Conservation (phyloP, 2,113 vertebrate genomes). For the Origma solitaria region DNA sequence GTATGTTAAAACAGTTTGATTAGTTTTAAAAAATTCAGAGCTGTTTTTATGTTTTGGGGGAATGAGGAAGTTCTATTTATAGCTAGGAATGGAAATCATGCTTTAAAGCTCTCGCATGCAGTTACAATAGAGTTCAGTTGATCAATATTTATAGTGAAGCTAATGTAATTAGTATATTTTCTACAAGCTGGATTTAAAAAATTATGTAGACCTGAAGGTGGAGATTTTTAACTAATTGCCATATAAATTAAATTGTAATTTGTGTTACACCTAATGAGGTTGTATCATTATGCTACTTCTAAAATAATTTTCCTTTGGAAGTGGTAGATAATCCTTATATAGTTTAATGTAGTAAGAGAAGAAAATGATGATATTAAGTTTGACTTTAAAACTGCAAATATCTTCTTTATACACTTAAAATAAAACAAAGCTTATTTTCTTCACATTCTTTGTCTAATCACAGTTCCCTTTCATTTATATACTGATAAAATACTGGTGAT, state of each 20-base stretch:
- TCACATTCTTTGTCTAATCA: not conserved
- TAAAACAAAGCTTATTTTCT: not conserved
- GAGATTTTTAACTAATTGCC: not conserved
- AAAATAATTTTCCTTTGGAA: not conserved
- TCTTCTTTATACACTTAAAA: not conserved
- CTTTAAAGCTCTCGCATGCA: not conserved
- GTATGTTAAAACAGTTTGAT: not conserved
- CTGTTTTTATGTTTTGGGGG: not conserved
- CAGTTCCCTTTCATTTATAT: not conserved
- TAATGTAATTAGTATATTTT: not conserved
- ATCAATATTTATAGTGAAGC: not conserved
- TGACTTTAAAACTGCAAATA: not conserved
- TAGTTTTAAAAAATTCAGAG: not conserved
- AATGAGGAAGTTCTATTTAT: not conserved
- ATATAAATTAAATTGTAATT: not conserved
- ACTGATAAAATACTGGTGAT: not conserved
- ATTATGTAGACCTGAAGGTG: not conserved
- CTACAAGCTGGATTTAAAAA: not conserved
- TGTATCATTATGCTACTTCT: not conserved
- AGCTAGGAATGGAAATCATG: not conserved
- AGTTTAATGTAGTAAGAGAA: not conserved
- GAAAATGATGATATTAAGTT: not conserved
- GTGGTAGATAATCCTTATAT: not conserved
- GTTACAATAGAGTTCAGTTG: not conserved
- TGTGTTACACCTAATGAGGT: not conserved